phyloP scores from a whole-genome alignment of 2,888 invertebrate species.

The Ophion costatus region DNA sequence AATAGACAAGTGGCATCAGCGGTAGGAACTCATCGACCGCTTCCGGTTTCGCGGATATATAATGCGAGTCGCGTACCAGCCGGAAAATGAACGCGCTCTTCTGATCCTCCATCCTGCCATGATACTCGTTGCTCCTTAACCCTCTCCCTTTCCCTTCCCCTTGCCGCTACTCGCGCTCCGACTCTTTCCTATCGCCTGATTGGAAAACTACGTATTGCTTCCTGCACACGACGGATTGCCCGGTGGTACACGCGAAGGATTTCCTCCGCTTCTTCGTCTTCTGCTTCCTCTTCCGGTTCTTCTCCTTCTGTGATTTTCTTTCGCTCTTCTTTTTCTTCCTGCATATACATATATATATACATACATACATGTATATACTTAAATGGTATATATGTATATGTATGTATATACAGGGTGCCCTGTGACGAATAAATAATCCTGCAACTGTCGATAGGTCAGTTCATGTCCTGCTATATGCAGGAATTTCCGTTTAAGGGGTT shows the following conservation, averaged over 20 bases:
- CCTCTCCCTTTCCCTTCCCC: not conserved
- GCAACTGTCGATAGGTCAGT: no score
- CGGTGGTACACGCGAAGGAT: constrained; percentile 61
- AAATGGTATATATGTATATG: no score
- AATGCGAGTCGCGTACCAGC: constrained; percentile 78
- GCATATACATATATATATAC: not conserved
- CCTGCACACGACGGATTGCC: constrained; percentile 75
- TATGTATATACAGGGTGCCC: no score
- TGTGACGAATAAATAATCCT: no score
- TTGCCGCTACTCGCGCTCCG: not conserved
- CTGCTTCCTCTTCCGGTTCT: constrained; percentile 33
- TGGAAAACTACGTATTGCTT: constrained; percentile 81
- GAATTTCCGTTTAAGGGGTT: no score
- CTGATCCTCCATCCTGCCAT: constrained; percentile 59
- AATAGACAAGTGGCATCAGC: constrained; percentile 19
- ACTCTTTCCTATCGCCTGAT: constrained; percentile 73
- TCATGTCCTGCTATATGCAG: no score
- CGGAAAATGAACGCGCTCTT: constrained; percentile 77
- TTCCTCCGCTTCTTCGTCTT: constrained; percentile 54
- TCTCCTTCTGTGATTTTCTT: constrained; percentile 14
- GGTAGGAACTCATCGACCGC: constrained; percentile 72
- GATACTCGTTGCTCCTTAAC: constrained; percentile 52
- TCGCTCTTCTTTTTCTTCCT: constrained; percentile 12
- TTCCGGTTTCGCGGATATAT: constrained; percentile 76
- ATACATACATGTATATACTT: not conserved